Percentiles rank a stretch among this genome's conserved stretches.
These are phyloP conservation scores for Hypotaenidia okinawae DNA, from an alignment of 2,797 vertebrate species.

Conservation along the genomic window DNA sequence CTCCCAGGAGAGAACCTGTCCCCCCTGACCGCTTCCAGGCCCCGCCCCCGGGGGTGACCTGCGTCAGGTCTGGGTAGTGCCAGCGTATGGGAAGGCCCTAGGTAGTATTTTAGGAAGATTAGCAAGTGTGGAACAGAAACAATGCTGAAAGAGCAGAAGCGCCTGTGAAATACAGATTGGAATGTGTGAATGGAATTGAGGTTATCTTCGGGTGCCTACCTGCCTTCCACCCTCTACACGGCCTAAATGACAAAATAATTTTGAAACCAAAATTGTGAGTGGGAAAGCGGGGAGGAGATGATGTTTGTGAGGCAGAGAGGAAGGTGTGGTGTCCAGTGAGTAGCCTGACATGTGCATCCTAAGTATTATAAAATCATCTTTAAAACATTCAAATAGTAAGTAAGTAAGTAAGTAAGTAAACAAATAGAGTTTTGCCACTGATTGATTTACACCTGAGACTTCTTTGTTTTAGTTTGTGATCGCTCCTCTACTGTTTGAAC, in stretches of 20 bases:
- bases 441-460: neutral
- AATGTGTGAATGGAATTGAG: slow-evolving; percentile 2
- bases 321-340: neutral
- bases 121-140: neutral
- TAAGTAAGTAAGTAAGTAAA: neutral
- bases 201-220: slow-evolving; percentile 7
- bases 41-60: neutral
- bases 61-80: neutral
- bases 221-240: neutral
- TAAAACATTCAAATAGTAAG: neutral
- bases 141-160: neutral
- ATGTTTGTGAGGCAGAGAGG: neutral
- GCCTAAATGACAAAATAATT: slow-evolving; percentile 34
- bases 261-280: slow-evolving; percentile 43
- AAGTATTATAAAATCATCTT: neutral
- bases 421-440: neutral
- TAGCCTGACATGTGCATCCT: neutral
- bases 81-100: neutral
- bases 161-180: slow-evolving; percentile 42
- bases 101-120: neutral
- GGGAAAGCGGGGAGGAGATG: neutral
- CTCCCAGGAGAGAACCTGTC: neutral
- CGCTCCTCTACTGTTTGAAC: neutral
- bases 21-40: neutral
- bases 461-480: neutral